Base-by-base conservation (phyloP, 2,797 vertebrate genomes). In the Artibeus lituratus region DNA sequence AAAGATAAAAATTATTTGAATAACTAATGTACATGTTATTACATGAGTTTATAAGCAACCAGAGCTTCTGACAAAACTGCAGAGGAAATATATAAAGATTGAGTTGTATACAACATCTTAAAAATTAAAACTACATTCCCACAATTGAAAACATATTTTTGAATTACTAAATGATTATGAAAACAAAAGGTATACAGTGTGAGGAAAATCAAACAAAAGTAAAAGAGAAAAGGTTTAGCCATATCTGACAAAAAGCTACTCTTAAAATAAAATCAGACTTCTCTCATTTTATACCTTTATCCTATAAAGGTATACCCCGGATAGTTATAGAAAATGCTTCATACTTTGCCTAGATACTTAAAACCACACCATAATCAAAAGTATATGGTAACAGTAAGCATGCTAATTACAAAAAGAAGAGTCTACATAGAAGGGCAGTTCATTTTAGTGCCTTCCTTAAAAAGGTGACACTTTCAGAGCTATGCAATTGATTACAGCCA, bases 1-100 rank as follows among this genome's bases (percentile, higher is more conserved):
- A 57, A 62, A 57, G 70, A 57, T 85, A 90, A 32, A 44, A 37
- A 96, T 95, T 97, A 97, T 95, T 96, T 85, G 21, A 95, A 65
- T 86, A 44, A 39, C 55, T 35, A 76, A 87, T 91, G 18, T 81
- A 67, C 22, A 94, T 22, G 55, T 44, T 87, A 55, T 67, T 51
- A 93, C 91, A 22, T 91, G 62, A 81, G 83, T 91, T 93, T 87
- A 91, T 37, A 93, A 87, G 22, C 67, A 89, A 69, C 7, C 62
- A 47, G 24, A 93, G 19, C 81, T 95, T 84, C 72, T 91, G 35
- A 82, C 18, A 87, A 87, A 93, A 90, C 18, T 67, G 18, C n/a
- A 57, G 39, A 88, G 32, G 74, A 93, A 88, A 44, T 22, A 86
- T 24, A 22, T 62, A 62, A 53, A 83, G 82, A 88, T 4, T 73